Evolutionary conservation across 2,888 invertebrate genomes (phyloP).

Genomic region (Pollenia amentaria): DNA sequence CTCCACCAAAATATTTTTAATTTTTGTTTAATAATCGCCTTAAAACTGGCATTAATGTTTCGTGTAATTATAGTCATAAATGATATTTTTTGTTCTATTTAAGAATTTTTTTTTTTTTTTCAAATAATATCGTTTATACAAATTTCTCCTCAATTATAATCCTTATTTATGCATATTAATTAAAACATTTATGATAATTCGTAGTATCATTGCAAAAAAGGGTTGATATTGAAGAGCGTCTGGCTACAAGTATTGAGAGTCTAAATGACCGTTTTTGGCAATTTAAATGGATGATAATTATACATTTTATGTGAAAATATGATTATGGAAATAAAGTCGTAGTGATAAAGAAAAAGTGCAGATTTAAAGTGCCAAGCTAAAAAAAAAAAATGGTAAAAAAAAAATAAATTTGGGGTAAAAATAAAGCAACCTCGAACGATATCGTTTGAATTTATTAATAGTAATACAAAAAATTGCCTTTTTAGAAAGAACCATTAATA

Average conservation of each 20-base stretch:
- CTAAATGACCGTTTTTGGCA: background rate
- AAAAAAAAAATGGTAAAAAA: background rate
- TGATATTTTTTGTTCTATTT: background rate
- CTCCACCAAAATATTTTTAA: background rate
- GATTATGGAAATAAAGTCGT: background rate
- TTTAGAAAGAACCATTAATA: too few relatives aligned
- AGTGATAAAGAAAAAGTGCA: background rate
- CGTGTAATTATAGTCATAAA: constrained; percentile 27
- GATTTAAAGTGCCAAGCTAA: background rate
- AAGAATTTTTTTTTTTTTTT: background rate
- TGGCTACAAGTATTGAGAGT: background rate
- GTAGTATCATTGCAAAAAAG: background rate
- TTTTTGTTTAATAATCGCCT: constrained; percentile 6
- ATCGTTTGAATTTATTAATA: too few relatives aligned
- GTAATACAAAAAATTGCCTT: too few relatives aligned
- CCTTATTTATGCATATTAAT: constrained; percentile 50
- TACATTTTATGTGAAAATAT: constrained; percentile 15
- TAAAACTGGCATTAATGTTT: constrained; percentile 9
- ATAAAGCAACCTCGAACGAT: too few relatives aligned
- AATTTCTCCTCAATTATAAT: constrained; percentile 33
- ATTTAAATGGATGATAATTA: background rate
- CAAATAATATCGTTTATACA: background rate
- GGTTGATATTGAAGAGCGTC: constrained; percentile 24
- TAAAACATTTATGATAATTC: constrained; percentile 44
- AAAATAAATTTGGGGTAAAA: too few relatives aligned